These are phyloP conservation scores for Oncopeltus fasciatus DNA, from an alignment of 1,140 invertebrate genomes.

Conservation along the genomic window DNA sequence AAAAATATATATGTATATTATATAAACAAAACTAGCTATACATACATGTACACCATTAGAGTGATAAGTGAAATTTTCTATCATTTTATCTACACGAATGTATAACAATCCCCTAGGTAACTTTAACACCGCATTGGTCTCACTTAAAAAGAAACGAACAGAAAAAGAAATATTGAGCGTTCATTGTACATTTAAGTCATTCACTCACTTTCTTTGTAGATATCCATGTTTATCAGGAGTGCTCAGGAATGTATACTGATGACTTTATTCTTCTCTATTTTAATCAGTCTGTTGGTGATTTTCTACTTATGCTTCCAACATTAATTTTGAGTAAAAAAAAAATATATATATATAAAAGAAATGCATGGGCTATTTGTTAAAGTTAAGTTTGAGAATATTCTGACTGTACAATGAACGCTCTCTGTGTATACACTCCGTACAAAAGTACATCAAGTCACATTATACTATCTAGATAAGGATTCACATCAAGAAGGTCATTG, in stretches of 20 bases:
- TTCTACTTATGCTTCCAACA: too few species aligned
- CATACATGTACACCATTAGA: conserved; percentile 20
- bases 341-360: too few species aligned
- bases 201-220: too few species aligned
- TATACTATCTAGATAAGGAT: conserved; percentile 19
- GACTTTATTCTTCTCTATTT: too few species aligned
- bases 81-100: conserved; percentile 20
- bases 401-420: conserved; percentile 13
- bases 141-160: conserved; percentile 13
- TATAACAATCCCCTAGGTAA: conserved; percentile 22
- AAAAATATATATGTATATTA: conserved; percentile 16
- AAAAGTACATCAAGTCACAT: conserved; percentile 9
- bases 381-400: too few species aligned
- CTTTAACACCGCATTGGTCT: conserved; percentile 22
- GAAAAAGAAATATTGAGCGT: conserved; percentile 14
- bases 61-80: conserved; percentile 20
- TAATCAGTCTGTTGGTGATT: too few species aligned
- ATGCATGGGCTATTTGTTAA: too few species aligned
- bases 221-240: too few species aligned
- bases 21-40: conserved; percentile 23
- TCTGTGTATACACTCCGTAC: conserved; percentile 12
- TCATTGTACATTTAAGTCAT: too few species aligned
- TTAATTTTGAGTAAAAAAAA: too few species aligned
- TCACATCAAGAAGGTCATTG: conserved; percentile 19
- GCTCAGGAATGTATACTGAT: too few species aligned